Evolutionary conservation across 1,140 invertebrate species (phyloP).

Genomic region (Delia radicum): DNA sequence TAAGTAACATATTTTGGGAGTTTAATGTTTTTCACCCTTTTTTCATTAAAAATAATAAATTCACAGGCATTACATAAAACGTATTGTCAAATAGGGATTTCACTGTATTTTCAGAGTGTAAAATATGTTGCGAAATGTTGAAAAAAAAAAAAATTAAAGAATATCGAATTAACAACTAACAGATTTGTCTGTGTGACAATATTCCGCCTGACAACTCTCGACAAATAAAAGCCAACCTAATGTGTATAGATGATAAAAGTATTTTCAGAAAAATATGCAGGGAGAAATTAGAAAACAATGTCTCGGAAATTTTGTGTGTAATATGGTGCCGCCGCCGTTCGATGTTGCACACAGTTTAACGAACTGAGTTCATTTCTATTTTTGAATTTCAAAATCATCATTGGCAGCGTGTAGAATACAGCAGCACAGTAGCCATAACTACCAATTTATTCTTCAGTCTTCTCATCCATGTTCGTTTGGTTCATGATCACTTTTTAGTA

Average conservation of each 20-base stretch:
- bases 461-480: neutral
- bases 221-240: too few species aligned
- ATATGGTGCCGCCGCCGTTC: neutral
- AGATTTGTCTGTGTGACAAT: too few species aligned
- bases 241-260: neutral
- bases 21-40: too few species aligned
- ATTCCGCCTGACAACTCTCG: too few species aligned
- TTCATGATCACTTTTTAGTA: neutral
- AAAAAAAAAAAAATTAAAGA: too few species aligned
- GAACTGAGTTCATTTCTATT: constrained; percentile 58
- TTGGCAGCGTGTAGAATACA: neutral
- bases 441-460: neutral
- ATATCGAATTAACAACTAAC: too few species aligned
- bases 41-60: too few species aligned
- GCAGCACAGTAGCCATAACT: neutral
- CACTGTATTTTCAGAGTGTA: too few species aligned
- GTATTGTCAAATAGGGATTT: too few species aligned
- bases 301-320: neutral
- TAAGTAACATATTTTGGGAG: too few species aligned
- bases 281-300: neutral
- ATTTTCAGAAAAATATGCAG: neutral
- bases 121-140: too few species aligned
- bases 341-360: constrained; percentile 44
- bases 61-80: too few species aligned
- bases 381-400: constrained; percentile 36